A percentile compares a stretch with the other conserved stretches of the same genome.
These are phyloP conservation scores for Copsychus sechellarum DNA, from an alignment of 2,113 vertebrate species.

Conservation along the genomic window DNA sequence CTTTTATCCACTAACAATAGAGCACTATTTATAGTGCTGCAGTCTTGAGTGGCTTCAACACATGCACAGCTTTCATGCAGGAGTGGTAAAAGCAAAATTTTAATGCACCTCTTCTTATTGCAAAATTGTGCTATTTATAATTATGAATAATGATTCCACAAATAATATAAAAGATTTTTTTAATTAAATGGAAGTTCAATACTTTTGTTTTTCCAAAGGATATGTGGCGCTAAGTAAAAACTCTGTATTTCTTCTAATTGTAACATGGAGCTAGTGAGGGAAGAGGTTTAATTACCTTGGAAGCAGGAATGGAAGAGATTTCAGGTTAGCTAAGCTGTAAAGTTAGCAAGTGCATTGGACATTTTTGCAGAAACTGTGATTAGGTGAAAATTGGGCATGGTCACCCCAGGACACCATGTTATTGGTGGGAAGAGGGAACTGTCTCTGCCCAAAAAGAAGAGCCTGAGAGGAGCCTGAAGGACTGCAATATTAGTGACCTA, in stretches of 20 bases:
- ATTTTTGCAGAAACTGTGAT: not conserved
- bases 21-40: slow-evolving; percentile 72
- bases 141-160: not conserved
- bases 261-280: not conserved
- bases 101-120: not conserved
- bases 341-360: not conserved
- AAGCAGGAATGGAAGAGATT: not conserved
- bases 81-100: not conserved
- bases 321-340: not conserved
- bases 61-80: not conserved
- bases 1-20: slow-evolving; percentile 67
- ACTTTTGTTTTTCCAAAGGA: not conserved
- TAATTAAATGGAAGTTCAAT: not conserved
- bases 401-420: not conserved
- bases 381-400: not conserved
- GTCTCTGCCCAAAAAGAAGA: not conserved
- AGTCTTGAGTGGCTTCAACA: slow-evolving; percentile 45
- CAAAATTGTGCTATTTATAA: not conserved
- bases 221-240: not conserved
- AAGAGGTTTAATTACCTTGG: not conserved
- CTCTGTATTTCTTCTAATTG: not conserved
- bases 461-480: not conserved
- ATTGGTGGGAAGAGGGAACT: not conserved
- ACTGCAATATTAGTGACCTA: not conserved
- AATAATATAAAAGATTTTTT: not conserved